Conservation (phyloP, 2,888 invertebrate genomes). For the Bhutanitis thaidina region DNA sequence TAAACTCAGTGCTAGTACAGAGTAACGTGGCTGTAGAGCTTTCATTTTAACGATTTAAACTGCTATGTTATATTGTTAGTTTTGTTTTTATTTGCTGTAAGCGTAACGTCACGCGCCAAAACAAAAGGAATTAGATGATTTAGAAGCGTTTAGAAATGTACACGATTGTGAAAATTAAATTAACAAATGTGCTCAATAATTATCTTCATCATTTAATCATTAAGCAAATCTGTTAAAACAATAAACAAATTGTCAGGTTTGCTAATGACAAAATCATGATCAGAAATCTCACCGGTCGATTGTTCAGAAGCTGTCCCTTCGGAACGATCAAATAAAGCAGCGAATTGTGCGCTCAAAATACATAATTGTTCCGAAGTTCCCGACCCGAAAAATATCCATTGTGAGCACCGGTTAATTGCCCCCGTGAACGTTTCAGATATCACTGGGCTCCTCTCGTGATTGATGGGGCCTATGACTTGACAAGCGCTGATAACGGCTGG, state of each 20-base stretch:
- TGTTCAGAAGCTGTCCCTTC: slow-evolving; percentile 2
- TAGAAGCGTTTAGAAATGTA: slow-evolving; percentile 7
- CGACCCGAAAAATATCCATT: slow-evolving; percentile 55
- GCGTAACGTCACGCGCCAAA: slow-evolving; percentile 10
- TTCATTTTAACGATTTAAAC: not conserved
- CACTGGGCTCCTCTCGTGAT: slow-evolving; percentile 55
- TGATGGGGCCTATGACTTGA: slow-evolving; percentile 64
- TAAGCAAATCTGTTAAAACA: no score
- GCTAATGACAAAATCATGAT: slow-evolving; percentile 13
- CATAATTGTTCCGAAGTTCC: slow-evolving; percentile 35
- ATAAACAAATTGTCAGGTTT: slow-evolving; percentile 3
- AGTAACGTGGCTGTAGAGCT: not conserved
- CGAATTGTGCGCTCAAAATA: slow-evolving; percentile 27
- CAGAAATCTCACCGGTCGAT: slow-evolving; percentile 14
- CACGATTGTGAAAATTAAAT: not conserved
- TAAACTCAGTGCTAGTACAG: slow-evolving; percentile 10
- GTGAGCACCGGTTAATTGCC: slow-evolving; percentile 53
- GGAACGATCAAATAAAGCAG: slow-evolving; percentile 20
- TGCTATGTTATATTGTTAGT: slow-evolving; percentile 12
- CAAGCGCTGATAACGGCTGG: slow-evolving; percentile 54
- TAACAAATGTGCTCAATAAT: slow-evolving; percentile 9
- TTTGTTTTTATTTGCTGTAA: slow-evolving; percentile 2
- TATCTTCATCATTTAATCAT: no score
- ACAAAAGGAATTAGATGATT: slow-evolving; percentile 3
- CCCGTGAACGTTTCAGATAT: slow-evolving; percentile 47